These are phyloP conservation scores for Hipparchia semele DNA, from an alignment of 2,888 invertebrate species.

Conservation along the genomic window DNA sequence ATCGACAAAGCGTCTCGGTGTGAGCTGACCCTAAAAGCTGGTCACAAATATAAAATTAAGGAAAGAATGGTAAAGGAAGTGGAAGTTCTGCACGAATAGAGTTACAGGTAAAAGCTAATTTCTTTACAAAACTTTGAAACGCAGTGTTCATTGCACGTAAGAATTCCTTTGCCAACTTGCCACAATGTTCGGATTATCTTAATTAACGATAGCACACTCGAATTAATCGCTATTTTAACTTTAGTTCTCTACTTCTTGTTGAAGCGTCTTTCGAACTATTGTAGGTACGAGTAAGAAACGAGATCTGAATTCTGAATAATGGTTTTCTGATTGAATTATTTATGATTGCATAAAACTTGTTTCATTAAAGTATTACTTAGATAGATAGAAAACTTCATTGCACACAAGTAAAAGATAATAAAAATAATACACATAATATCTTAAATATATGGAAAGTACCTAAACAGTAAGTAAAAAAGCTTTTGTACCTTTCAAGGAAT, in stretches of 20 bases:
- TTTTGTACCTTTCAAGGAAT: too few relatives aligned
- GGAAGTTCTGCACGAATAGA: neutral
- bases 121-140: conserved; percentile 4
- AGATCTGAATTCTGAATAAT: conserved; percentile 31
- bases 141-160: conserved; percentile 31
- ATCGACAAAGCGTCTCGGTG: too few relatives aligned
- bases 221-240: conserved; percentile 44
- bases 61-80: neutral
- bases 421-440: too few relatives aligned
- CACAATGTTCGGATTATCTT: conserved; percentile 43
- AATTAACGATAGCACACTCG: conserved; percentile 43
- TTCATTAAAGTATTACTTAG: neutral
- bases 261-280: conserved; percentile 30
- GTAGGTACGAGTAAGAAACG: neutral
- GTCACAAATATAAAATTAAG: neutral
- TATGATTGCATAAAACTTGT: conserved; percentile 12
- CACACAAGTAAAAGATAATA: too few relatives aligned
- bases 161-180: conserved; percentile 38
- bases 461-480: too few relatives aligned
- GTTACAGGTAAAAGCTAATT: conserved; percentile 6
- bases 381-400: too few relatives aligned
- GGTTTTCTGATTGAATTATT: conserved; percentile 30
- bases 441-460: too few relatives aligned
- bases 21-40: neutral
- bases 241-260: conserved; percentile 23